Base-by-base conservation (phyloP, 1,140 invertebrate genomes). In the Drosophila elegans region DNA sequence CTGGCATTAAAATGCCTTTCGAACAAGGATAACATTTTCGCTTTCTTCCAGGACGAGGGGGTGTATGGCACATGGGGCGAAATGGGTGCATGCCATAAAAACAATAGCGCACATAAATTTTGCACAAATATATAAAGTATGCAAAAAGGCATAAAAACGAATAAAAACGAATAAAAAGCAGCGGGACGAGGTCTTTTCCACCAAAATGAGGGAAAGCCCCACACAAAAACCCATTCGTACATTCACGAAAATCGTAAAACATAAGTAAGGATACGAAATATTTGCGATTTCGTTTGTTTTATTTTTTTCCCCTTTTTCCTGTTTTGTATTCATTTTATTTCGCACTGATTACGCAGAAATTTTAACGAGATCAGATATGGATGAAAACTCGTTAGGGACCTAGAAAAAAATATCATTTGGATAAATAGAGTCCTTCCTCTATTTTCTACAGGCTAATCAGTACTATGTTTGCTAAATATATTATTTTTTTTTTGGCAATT, bases 51-150 rank as follows among this genome's bases (percentile, higher is more conserved):
- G 62, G 39, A 59, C 36, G 48, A 63, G 71, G 54, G 39, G 68
- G 21, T 52, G 36, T 44, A 84, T 80, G 80, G 80, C 78, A 78
- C 42, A 63, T 62, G 57, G 72, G 73, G 61, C 60, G 60, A 91
- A 91, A 91, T 91, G 88, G 83, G 83, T 91, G 88, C 88, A 91
- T 88, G 88, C 88, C 88, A 91, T 91, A 91, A 91, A 91, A 91
- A 91, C 88, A 91, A 91, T 91, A 91, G 88, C 88, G 80, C 78
- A 91, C 88, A 91, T 91, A 91, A 91, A 91, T 91, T 91, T 80
- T 72, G 53, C 74, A 84, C 89, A 83, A 91, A 91, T 88, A 91
- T 91, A 91, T 88, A 89, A 90, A 90, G 88, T 91, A 91, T 91
- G 88, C 88, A 91, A 91, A 85, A 86, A 80, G 69, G 82, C 78